Percentiles rank a stretch among this genome's conserved stretches.
Conservation (phyloP, 1,140 invertebrate species). For the Sarcophaga peregrina region DNA sequence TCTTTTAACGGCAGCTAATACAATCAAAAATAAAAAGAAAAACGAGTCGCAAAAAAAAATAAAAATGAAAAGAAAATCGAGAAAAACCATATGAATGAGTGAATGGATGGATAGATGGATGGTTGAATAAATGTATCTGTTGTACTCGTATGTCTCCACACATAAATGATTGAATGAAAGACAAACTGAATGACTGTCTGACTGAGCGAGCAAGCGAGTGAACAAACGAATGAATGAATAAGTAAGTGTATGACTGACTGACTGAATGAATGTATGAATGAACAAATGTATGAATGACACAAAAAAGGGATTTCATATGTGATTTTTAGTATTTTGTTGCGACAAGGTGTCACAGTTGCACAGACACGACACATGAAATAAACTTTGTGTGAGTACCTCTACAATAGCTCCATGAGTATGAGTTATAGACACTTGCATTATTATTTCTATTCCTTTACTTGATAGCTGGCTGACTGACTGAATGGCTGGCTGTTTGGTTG, state of each 20-base stretch:
- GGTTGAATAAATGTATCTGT: too few relatives aligned
- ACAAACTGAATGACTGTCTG: too few relatives aligned
- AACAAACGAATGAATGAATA: not conserved
- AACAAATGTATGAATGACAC: not conserved
- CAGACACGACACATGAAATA: not conserved
- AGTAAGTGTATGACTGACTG: not conserved
- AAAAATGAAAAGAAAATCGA: too few relatives aligned
- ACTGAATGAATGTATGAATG: not conserved
- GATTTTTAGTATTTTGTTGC: conserved; percentile 32
- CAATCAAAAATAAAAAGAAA: not conserved
- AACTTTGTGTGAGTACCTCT: not conserved
- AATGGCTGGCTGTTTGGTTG: not conserved
- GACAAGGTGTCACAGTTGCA: conserved; percentile 37
- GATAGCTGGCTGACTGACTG: not conserved
- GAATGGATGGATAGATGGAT: too few relatives aligned
- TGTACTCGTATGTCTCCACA: too few relatives aligned
- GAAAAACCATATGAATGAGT: too few relatives aligned
- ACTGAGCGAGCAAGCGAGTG: too few relatives aligned
- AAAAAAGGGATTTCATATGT: not conserved
- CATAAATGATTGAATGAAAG: too few relatives aligned
- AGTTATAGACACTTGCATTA: too few relatives aligned
- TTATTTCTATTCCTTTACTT: not conserved
- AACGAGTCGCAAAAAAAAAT: too few relatives aligned
- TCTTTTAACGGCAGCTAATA: not conserved
- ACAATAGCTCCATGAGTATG: too few relatives aligned